Conservation (phyloP, 2,797 vertebrate species). For the Lacerta viridis region DNA sequence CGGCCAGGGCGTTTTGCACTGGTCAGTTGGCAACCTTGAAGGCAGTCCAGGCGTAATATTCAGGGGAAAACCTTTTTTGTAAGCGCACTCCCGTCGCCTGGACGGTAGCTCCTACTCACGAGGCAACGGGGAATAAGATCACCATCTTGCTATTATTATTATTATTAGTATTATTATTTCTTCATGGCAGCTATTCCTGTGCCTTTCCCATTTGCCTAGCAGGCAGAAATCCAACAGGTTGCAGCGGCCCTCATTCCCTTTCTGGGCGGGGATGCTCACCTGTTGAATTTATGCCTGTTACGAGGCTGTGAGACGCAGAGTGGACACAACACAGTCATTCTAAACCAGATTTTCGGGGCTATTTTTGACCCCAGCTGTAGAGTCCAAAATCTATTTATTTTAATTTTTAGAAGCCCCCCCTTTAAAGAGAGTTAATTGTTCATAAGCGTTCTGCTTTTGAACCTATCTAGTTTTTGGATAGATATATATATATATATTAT, state of each 20-base stretch:
- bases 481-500: too few relatives aligned
- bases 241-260: not conserved
- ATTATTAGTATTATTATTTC: too few relatives aligned
- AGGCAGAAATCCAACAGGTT: constrained; percentile 1
- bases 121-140: too few relatives aligned
- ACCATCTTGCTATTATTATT: too few relatives aligned
- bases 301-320: too few relatives aligned
- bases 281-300: not conserved
- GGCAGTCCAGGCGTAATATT: not conserved
- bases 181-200: too few relatives aligned
- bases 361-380: too few relatives aligned
- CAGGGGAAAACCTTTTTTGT: not conserved
- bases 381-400: not conserved
- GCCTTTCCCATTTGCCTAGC: not conserved
- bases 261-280: not conserved
- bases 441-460: not conserved
- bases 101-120: too few relatives aligned
- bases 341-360: too few relatives aligned
- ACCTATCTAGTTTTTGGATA: too few relatives aligned
- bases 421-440: not conserved
- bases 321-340: not conserved
- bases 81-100: not conserved
- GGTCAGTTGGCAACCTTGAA: not conserved
- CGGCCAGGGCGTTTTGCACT: too few relatives aligned
- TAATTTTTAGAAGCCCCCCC: not conserved